Conservation (phyloP, 1,140 invertebrate species). For the Lasaia peninsularis region DNA sequence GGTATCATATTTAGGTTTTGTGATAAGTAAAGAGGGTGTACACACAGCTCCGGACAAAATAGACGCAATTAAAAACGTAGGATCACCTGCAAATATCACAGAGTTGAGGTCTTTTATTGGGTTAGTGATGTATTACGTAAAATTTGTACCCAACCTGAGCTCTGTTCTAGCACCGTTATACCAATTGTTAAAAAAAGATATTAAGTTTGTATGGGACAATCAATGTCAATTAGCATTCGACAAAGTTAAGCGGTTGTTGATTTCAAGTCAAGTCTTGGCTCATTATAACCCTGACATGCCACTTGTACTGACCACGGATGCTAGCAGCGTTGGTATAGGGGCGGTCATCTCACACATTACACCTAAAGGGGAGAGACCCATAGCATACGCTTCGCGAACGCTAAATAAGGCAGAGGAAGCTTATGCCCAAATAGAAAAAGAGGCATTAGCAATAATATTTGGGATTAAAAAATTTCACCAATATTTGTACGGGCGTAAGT, state of each 20-base stretch:
- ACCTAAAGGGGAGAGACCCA: background rate
- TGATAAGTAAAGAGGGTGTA: constrained; percentile 19
- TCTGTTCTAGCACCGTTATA: constrained; percentile 23
- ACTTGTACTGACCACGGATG: constrained; percentile 25
- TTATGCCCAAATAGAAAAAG: constrained; percentile 33
- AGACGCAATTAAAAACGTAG: constrained; percentile 16
- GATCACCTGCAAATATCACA: constrained; percentile 15
- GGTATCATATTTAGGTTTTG: constrained; percentile 24
- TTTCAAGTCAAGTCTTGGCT: background rate
- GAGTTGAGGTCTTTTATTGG: constrained; percentile 24
- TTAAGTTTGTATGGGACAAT: constrained; percentile 17
- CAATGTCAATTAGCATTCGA: constrained; percentile 7
- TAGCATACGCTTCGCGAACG: constrained; percentile 37
- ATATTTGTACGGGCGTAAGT: constrained; percentile 28
- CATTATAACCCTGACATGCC: constrained; percentile 17
- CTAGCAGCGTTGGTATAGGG: constrained; percentile 24
- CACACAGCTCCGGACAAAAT: constrained; percentile 21
- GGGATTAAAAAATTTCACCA: constrained; percentile 35
- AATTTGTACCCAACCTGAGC: constrained; percentile 23
- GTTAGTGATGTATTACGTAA: constrained; percentile 22
- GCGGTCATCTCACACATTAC: constrained; percentile 30
- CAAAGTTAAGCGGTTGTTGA: background rate
- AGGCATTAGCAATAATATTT: constrained; percentile 38
- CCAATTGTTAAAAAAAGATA: constrained; percentile 17
- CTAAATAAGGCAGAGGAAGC: constrained; percentile 11